These are phyloP conservation scores for Aphrocallistes beatrix DNA, from an alignment of 37 sponge, comb jelly and placozoan species.

Conservation along the genomic window DNA sequence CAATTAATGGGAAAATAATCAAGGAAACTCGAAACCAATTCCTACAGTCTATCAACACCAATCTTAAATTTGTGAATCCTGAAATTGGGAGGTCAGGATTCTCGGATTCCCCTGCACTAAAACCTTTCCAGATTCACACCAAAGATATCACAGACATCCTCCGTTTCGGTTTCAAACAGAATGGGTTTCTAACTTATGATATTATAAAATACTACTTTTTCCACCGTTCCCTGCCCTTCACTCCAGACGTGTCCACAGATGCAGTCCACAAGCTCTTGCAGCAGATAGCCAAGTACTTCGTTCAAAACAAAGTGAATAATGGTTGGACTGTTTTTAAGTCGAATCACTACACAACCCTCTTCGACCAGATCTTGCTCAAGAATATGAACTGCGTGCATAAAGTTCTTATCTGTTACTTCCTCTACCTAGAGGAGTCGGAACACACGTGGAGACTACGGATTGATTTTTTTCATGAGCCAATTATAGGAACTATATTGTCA, in stretches of 20 bases:
- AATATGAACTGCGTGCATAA: not conserved
- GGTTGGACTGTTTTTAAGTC: conserved; percentile 2
- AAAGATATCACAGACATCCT: not conserved
- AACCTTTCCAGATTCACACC: not conserved
- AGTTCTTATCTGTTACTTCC: not conserved
- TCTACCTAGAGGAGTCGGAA: not conserved
- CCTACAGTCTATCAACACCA: not conserved
- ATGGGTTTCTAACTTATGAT: not conserved
- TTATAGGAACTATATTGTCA: not conserved
- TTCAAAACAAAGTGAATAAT: not conserved
- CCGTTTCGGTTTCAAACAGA: not conserved
- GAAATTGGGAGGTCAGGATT: not conserved
- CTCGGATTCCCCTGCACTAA: not conserved
- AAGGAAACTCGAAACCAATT: not conserved
- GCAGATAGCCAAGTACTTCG: not conserved
- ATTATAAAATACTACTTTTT: not conserved
- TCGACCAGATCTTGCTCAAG: not conserved
- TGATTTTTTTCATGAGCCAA: not conserved
- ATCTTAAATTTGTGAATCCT: not conserved
- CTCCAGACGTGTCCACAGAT: not conserved
- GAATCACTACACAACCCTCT: not conserved
- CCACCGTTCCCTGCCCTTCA: not conserved
- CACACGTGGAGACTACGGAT: not conserved
- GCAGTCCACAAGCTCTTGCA: not conserved
- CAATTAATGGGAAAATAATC: not conserved